Evolutionary conservation across 2,888 invertebrate species (phyloP).

Genomic region (Gibbula magus): DNA sequence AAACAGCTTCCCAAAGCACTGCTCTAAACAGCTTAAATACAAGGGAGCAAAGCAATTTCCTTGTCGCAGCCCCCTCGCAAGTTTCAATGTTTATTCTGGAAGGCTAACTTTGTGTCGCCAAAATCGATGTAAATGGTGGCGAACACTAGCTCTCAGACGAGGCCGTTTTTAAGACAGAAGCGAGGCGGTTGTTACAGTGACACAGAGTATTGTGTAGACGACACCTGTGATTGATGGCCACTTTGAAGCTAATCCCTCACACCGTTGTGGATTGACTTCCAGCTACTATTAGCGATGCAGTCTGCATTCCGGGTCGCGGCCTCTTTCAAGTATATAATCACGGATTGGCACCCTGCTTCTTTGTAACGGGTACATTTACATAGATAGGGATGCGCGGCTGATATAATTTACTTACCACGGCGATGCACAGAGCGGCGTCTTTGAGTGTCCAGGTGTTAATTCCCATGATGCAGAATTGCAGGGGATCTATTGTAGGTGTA

Average conservation of each 20-base stretch:
- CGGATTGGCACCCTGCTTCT: neutral
- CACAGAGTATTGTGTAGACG: neutral
- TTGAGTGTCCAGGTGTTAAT: neutral
- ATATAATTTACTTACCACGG: neutral
- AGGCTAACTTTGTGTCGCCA: neutral
- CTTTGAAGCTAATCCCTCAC: neutral
- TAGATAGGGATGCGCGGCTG: neutral
- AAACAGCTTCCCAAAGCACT: neutral
- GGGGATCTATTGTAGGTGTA: neutral
- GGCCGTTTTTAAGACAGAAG: neutral
- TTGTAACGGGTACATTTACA: neutral
- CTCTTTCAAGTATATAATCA: slow-evolving; percentile 8
- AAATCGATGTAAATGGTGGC: neutral
- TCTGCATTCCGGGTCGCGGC: neutral
- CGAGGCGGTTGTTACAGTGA: neutral
- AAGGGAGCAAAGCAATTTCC: neutral
- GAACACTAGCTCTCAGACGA: neutral
- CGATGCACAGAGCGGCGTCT: neutral
- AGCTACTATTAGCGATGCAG: neutral
- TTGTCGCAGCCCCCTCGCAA: neutral
- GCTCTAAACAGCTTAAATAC: slow-evolving; percentile 5
- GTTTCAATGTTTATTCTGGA: neutral
- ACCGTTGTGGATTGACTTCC: neutral
- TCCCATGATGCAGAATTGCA: neutral
- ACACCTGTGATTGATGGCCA: neutral